Base-by-base conservation (phyloP, 2,113 vertebrate genomes). In the Sterna hirundo region DNA sequence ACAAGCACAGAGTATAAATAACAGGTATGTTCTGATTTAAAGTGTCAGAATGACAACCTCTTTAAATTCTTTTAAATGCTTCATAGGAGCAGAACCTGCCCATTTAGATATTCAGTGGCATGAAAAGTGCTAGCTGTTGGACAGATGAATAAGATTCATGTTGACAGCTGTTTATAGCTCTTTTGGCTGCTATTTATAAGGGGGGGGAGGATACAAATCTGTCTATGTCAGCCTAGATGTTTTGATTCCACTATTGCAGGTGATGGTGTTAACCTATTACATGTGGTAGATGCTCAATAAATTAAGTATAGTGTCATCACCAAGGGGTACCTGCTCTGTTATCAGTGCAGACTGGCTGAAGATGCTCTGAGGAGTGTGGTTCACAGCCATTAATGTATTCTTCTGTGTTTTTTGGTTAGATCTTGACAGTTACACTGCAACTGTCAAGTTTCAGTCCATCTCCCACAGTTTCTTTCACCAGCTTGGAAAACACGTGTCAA, bases 121-220 rank as follows among this genome's bases (percentile, higher is more conserved):
- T 95, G 93, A 95, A 95, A 96, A 95, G 90, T 93, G 68, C 82
- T 96, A 60, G 76, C 62, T 83, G 51, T 86, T 94, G 91, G 86
- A 94, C 82, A 93, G 84, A 86, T 78, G 42, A 96, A 25, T 81
- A 78, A 94, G 88, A 95, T 95, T 86, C 64, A 88, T 93, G 91
- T 44, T 97, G 97, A 94, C 95, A 96, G 79, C 68, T 94, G 64
- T 74, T 95, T 94, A 94, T 85, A 94, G 84, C 66, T 96, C 81
- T 97, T 96, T 94, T 94, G 71, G 66, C 62, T 93, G 75, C 49
- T 95, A 62, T 95, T 91, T 96, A 60, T 90, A 96, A 95, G 69
- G 49, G 13, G 40, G 27, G 34, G 44, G 44, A 18, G 30, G 34
- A 52, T 76, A 96, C 54, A 85, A 96, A 93, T 87, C 78, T 79